phyloP scores from a whole-genome alignment of 2,113 vertebrate genomes.

The Microtus oregoni region DNA sequence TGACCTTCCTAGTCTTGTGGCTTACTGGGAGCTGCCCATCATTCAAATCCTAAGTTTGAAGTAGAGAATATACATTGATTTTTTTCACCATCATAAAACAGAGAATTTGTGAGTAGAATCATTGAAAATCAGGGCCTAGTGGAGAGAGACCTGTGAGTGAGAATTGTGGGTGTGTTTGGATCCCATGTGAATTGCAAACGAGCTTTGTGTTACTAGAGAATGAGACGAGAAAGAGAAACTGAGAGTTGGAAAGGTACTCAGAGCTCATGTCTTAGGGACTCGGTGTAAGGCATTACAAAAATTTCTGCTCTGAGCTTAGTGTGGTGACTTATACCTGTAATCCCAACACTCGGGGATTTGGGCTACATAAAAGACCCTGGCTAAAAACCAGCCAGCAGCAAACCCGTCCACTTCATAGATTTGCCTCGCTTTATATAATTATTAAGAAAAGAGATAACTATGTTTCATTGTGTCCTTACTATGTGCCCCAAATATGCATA shows the following conservation, averaged over 20 bases:
- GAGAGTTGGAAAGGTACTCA: not conserved
- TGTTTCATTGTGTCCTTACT: not conserved
- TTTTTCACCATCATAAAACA: not conserved
- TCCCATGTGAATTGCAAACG: not conserved
- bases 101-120: not conserved
- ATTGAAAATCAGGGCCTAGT: not conserved
- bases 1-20: not conserved
- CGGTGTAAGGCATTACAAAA: not conserved
- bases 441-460: not conserved
- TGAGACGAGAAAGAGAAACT: not conserved
- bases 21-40: not conserved
- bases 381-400: not conserved
- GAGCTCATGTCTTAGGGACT: not conserved
- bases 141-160: not conserved
- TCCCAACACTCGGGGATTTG: not conserved
- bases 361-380: not conserved
- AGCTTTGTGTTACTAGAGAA: slow-evolving; percentile 1
- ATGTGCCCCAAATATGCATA: not conserved
- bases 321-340: not conserved
- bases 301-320: not conserved
- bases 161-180: not conserved
- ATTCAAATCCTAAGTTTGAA: not conserved
- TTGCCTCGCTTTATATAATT: slow-evolving; percentile 5
- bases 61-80: not conserved
- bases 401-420: not conserved